Conservation (phyloP, 2,888 invertebrate genomes). For the Tetheella fluctuosa region DNA sequence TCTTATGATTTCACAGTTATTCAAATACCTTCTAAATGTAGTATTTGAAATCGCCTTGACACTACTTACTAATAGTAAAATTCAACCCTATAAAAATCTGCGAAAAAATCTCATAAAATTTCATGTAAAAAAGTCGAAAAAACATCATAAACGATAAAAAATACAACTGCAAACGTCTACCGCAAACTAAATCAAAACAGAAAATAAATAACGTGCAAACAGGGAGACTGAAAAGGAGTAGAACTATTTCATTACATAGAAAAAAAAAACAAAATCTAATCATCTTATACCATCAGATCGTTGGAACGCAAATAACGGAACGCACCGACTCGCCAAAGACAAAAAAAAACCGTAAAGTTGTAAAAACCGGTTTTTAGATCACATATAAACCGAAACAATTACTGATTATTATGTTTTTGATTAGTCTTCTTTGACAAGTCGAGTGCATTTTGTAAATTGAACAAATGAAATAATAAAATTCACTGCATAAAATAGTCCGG, state of each 20-base stretch:
- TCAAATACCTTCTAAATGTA: neutral
- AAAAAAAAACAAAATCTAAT: slow-evolving; percentile 29
- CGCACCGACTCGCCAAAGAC: slow-evolving; percentile 57
- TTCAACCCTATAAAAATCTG: neutral
- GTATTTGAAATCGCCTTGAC: neutral
- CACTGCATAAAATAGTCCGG: slow-evolving; percentile 99
- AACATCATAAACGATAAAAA: slow-evolving; percentile 18
- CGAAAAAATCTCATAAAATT: neutral
- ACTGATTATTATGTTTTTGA: too few relatives aligned
- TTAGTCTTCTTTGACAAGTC: slow-evolving; percentile 36
- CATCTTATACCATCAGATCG: slow-evolving; percentile 60
- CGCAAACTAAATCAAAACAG: slow-evolving; percentile 34
- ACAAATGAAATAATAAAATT: slow-evolving; percentile 46
- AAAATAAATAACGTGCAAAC: slow-evolving; percentile 30
- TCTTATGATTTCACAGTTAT: too few relatives aligned
- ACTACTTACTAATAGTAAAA: too few relatives aligned
- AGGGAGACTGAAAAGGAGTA: slow-evolving; percentile 32
- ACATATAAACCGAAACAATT: slow-evolving; percentile 19
- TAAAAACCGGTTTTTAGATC: slow-evolving; percentile 45
- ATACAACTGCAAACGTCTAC: slow-evolving; percentile 32
- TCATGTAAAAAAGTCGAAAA: slow-evolving; percentile 12
- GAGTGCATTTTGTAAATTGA: slow-evolving; percentile 26
- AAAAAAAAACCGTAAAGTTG: neutral
- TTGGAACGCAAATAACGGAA: slow-evolving; percentile 47
- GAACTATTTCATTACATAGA: slow-evolving; percentile 23